Conservation (phyloP, 2,113 vertebrate species). For the Paracanthobrama guichenoti region DNA sequence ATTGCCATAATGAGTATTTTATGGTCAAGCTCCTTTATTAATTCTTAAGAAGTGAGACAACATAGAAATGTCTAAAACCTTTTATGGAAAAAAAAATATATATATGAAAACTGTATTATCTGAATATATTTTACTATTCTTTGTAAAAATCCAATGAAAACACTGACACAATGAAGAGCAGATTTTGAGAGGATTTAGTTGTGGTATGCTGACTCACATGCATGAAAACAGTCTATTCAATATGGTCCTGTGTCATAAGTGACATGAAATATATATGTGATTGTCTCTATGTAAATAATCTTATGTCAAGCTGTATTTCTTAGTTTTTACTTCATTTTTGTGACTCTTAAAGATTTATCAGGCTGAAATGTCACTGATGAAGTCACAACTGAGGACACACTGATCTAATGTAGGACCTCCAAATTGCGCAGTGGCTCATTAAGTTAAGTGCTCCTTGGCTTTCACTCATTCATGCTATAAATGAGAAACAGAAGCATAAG, state of each 20-base stretch:
- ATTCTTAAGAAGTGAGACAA: background rate
- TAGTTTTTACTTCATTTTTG: background rate
- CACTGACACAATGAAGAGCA: background rate
- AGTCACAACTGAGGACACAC: conserved; percentile 25
- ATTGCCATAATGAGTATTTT: background rate
- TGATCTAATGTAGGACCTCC: conserved; percentile 31
- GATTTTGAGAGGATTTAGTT: background rate
- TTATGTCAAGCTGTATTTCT: background rate
- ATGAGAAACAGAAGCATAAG: conserved; percentile 63
- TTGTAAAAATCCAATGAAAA: background rate
- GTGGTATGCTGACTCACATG: background rate
- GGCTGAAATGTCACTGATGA: background rate
- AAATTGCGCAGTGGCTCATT: conserved; percentile 66
- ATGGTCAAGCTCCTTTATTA: background rate
- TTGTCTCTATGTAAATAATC: background rate
- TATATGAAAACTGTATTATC: background rate
- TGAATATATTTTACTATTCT: background rate
- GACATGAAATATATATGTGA: background rate
- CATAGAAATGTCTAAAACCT: background rate
- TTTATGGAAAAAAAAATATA: background rate
- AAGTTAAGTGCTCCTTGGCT: conserved; percentile 78
- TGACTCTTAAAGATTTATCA: conserved; percentile 6
- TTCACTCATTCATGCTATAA: conserved; percentile 66
- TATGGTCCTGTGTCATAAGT: background rate
- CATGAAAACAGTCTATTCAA: too few species aligned